Evolutionary conservation across 2,888 invertebrate genomes (phyloP).

Genomic region (Acronicta aceris): DNA sequence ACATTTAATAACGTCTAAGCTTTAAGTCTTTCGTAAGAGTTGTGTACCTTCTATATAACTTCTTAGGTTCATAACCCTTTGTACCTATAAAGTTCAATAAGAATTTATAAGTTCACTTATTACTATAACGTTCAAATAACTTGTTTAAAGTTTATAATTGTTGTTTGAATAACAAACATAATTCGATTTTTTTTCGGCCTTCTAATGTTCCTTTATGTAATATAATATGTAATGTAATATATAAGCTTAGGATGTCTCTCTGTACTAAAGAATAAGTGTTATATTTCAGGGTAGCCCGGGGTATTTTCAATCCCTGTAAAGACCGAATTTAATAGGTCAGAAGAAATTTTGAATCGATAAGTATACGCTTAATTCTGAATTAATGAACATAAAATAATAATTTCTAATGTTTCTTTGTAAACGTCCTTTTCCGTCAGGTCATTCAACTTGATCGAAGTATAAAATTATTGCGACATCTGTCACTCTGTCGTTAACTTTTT

Average conservation of each 20-base stretch:
- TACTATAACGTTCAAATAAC: slow-evolving; percentile 19
- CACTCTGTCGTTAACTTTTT: slow-evolving; percentile 14
- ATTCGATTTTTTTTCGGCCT: slow-evolving; percentile 4
- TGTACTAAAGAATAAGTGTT: not conserved
- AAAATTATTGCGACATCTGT: slow-evolving; percentile 24
- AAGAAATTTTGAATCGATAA: too few species aligned
- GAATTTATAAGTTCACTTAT: slow-evolving; percentile 24
- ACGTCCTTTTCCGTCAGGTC: slow-evolving; percentile 5
- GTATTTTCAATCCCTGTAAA: too few species aligned
- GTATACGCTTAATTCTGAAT: too few species aligned
- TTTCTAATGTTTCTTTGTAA: too few species aligned
- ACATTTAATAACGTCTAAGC: slow-evolving; percentile 1
- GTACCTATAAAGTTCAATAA: slow-evolving; percentile 14
- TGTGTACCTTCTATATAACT: slow-evolving; percentile 1
- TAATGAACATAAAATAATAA: too few species aligned
- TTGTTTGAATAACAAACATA: slow-evolving; percentile 19
- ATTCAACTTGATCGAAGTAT: slow-evolving; percentile 27
- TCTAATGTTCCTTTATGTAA: not conserved
- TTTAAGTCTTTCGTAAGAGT: too few species aligned
- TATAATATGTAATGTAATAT: too few species aligned
- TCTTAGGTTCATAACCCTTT: slow-evolving; percentile 23
- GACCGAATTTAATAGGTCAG: too few species aligned
- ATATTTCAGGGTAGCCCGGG: too few species aligned
- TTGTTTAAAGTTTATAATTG: slow-evolving; percentile 41
- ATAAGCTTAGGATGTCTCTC: not conserved